Conservation (phyloP, 30 jellyfish, hydroid and myxozoan genomes). For the Pseudorhiza aurosa region DNA sequence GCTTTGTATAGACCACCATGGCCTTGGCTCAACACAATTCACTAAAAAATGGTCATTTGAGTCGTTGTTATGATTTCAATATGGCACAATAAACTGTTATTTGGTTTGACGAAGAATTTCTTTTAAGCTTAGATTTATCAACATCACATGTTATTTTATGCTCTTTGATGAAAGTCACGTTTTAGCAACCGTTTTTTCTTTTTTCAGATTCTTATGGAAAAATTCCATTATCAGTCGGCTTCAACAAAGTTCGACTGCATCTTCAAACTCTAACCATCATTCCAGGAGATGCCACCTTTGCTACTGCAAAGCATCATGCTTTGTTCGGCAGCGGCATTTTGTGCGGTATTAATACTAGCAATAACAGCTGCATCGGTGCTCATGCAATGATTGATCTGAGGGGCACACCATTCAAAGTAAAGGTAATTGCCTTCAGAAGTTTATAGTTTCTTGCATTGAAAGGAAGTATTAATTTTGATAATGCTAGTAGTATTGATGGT, state of each 20-base stretch:
- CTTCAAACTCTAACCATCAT: slow-evolving; percentile 60
- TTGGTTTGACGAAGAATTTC: too few species aligned
- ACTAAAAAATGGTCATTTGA: too few species aligned
- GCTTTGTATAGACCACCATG: too few species aligned
- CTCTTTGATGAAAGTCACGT: too few species aligned
- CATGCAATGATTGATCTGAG: slow-evolving; percentile 82
- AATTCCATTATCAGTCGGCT: neutral
- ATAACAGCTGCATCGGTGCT: slow-evolving; percentile 70
- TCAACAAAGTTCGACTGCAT: slow-evolving; percentile 56
- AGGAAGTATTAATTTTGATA: too few species aligned
- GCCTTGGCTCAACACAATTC: too few species aligned
- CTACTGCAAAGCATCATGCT: slow-evolving; percentile 36
- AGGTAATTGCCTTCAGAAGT: slow-evolving; percentile 42
- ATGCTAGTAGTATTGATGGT: too few species aligned
- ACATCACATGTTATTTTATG: too few species aligned
- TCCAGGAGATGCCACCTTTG: slow-evolving; percentile 80
- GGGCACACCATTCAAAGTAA: slow-evolving; percentile 91
- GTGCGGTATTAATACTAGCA: slow-evolving; percentile 51
- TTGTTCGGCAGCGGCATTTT: slow-evolving; percentile 76
- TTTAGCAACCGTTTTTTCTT: too few species aligned
- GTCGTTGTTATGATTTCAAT: too few species aligned
- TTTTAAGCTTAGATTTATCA: too few species aligned
- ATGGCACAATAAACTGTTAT: too few species aligned
- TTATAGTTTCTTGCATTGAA: neutral
- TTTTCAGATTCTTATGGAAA: neutral